Base-by-base conservation (phyloP, 2,113 vertebrate species). In the Oncorhynchus nerka region DNA sequence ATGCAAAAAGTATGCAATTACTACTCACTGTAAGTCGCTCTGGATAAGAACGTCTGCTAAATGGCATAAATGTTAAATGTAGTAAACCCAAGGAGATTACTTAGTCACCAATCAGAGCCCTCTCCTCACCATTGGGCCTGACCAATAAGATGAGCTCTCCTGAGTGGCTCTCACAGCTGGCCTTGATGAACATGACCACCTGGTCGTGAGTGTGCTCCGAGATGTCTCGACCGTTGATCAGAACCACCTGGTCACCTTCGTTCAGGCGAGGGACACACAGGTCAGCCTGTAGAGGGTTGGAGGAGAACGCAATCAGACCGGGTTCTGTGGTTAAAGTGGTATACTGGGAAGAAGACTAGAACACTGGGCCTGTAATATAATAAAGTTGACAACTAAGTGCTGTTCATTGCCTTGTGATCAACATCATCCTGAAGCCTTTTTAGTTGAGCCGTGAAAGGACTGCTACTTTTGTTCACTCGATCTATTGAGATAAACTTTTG, bases 131-230 rank as follows among this genome's bases (percentile, higher is more conserved):
- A 66, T 99, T 99, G 68, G 98, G 98, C 79, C 97, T 91, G 89
- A 99, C 98, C 75, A 98, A 92, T 79, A 99, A 95, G 78, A 99
- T 92, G 48, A 99, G 96, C 87, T 99, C 97, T 82, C 97, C 96
- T 51, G 95, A 97, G 91, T 96, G 97, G 86, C 92, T 95, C 91
- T 98, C 98, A 87, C 97, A 99, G 92, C 96, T 99, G 70, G 96
- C 96, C 92, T 96, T 99, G 89, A 99, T 99, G 87, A 98, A 98
- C 92, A 97, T 96, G 64, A 99, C 98, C 88, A 99, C 98, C 87
- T 99, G 97, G 90, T 99, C 97, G 1, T 99, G 98, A 15, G 96
- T 98, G 83, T 98, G 96, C 86, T 98, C 96, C 6, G 97, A 95
- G 84, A 99, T 96, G 88, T 99, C 97, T 77, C 94, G 94, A 76